A percentile compares a stretch with the other conserved stretches of the same genome.
These are phyloP conservation scores for Macrophya alboannulata DNA, from an alignment of 2,888 invertebrate species.

Conservation along the genomic window DNA sequence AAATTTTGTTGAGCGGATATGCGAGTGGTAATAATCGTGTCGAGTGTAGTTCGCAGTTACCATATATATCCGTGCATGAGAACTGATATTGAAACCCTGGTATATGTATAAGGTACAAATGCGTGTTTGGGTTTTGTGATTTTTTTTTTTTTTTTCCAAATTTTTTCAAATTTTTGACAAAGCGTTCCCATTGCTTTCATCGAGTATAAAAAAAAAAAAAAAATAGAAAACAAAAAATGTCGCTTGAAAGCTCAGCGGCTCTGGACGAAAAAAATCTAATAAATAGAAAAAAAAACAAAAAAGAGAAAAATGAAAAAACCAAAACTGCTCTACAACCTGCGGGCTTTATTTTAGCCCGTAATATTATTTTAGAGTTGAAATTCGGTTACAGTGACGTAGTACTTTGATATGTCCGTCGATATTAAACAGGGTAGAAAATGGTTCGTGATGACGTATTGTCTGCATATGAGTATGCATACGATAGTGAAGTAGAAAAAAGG, in stretches of 20 bases:
- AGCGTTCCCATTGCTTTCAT: not conserved
- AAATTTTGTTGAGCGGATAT: constrained; percentile 15
- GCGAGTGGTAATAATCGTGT: constrained; percentile 4
- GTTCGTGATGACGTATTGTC: constrained; percentile 1
- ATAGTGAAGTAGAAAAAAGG: not conserved
- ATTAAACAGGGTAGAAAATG: not conserved
- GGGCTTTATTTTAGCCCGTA: not conserved
- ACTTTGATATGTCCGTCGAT: constrained; percentile 4
- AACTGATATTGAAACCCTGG: not conserved
- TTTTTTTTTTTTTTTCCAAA: not conserved
- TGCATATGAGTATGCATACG: not conserved
- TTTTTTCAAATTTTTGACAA: not conserved
- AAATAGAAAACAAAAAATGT: not conserved
- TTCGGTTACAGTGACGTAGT: not conserved
- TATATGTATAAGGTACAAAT: not conserved
- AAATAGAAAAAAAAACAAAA: not conserved
- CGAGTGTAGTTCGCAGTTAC: not conserved
- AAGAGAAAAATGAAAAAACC: not conserved
- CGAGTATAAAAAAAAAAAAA: not conserved
- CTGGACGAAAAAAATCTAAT: not conserved
- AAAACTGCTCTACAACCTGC: constrained; percentile 9
- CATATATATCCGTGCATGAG: not conserved
- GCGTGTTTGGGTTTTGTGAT: not conserved
- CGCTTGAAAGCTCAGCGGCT: not conserved
- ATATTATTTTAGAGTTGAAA: constrained; percentile 4